These are phyloP conservation scores for Scaptodrosophila lebanonensis DNA, from an alignment of 1,140 invertebrate species.

Conservation along the genomic window DNA sequence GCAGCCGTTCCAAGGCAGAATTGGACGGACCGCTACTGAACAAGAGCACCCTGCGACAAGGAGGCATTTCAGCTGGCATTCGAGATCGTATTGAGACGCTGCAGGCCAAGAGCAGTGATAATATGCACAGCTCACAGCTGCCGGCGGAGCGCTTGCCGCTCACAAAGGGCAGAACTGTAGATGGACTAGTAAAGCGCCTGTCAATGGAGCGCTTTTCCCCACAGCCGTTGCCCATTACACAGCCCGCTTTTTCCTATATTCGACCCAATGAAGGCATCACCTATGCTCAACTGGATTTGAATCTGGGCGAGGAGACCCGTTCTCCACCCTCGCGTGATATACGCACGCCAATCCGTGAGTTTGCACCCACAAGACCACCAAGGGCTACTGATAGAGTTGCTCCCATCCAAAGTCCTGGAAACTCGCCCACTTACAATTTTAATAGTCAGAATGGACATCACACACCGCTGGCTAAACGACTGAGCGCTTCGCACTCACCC, in stretches of 20 bases:
- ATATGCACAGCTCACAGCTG: slow-evolving; percentile 83
- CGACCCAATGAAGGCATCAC: slow-evolving; percentile 80
- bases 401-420: slow-evolving; percentile 8
- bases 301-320: slow-evolving; percentile 41
- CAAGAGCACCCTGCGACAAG: slow-evolving; percentile 43
- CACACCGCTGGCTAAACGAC: slow-evolving; percentile 25
- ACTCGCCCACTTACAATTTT: slow-evolving; percentile 29
- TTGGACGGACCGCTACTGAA: slow-evolving; percentile 46
- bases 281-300: slow-evolving; percentile 84
- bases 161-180: slow-evolving; percentile 82
- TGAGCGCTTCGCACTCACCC: slow-evolving; percentile 52
- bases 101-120: slow-evolving; percentile 79
- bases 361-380: slow-evolving; percentile 38
- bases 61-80: slow-evolving; percentile 71
- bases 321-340: slow-evolving; percentile 30
- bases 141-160: slow-evolving; percentile 81
- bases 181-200: slow-evolving; percentile 81
- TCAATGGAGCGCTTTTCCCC: slow-evolving; percentile 82
- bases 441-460: slow-evolving; percentile 24
- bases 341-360: slow-evolving; percentile 53
- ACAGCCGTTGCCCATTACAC: slow-evolving; percentile 80
- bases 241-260: slow-evolving; percentile 74
- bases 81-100: slow-evolving; percentile 67
- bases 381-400: slow-evolving; percentile 42
- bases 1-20: slow-evolving; percentile 59